phyloP scores from a whole-genome alignment of 2,113 vertebrate genomes.

The Pseudopodoces humilis region DNA sequence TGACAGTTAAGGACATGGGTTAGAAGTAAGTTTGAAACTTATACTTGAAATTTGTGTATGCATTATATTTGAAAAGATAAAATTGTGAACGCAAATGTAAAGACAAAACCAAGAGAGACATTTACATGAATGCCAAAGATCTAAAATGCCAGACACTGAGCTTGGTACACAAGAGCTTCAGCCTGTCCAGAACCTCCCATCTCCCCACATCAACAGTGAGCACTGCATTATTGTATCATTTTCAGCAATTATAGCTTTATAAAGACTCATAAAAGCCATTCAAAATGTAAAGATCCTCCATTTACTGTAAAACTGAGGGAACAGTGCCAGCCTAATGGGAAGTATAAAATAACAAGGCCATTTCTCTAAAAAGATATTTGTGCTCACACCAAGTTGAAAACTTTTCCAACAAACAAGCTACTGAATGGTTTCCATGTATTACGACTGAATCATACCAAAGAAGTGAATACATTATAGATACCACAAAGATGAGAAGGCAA shows the following conservation, averaged over 20 bases:
- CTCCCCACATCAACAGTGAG: not conserved
- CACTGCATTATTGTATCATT: slow-evolving; percentile 24
- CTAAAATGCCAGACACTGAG: not conserved
- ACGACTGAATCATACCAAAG: not conserved
- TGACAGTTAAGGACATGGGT: not conserved
- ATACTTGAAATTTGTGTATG: not conserved
- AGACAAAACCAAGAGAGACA: not conserved
- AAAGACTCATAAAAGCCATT: slow-evolving; percentile 39
- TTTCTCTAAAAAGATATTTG: slow-evolving; percentile 1
- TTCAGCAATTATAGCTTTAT: slow-evolving; percentile 43
- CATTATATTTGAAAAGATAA: not conserved
- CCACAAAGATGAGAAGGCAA: not conserved
- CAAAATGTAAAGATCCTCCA: slow-evolving; percentile 27
- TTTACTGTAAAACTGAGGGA: slow-evolving; percentile 26
- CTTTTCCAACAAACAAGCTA: slow-evolving; percentile 17
- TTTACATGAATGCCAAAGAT: not conserved
- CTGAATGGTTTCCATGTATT: not conserved
- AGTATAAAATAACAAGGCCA: slow-evolving; percentile 27
- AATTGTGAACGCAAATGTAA: not conserved
- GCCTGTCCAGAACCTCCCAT: not conserved
- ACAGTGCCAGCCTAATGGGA: slow-evolving; percentile 37
- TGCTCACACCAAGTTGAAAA: not conserved
- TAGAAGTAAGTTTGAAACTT: not conserved
- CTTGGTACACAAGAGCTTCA: not conserved
- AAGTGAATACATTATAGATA: not conserved